Conservation (phyloP, 2,797 vertebrate species). For the Limnodromus scolopaceus region DNA sequence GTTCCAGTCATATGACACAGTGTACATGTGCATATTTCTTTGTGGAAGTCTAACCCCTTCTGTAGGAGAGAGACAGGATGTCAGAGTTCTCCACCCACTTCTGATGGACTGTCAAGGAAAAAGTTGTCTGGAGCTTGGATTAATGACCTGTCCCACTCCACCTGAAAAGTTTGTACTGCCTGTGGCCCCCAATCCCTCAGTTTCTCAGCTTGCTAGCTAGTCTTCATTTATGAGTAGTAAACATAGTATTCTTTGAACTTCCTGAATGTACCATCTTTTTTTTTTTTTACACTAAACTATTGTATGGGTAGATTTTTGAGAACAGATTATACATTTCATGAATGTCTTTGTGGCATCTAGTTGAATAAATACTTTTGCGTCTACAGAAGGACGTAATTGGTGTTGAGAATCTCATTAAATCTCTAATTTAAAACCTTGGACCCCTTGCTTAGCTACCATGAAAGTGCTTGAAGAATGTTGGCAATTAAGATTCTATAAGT, state of each 20-base stretch:
- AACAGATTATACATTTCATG: not conserved
- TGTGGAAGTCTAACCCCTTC: not conserved
- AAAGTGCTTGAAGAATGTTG: not conserved
- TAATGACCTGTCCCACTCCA: not conserved
- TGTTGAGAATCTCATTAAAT: not conserved
- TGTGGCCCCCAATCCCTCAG: not conserved
- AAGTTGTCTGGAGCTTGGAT: not conserved
- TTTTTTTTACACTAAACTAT: not conserved
- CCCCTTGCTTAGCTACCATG: not conserved
- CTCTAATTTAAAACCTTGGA: not conserved
- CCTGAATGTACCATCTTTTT: not conserved
- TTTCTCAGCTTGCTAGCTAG: not conserved
- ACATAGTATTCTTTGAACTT: not conserved
- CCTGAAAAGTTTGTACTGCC: not conserved
- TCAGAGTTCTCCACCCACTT: not conserved
- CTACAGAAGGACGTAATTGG: not conserved
- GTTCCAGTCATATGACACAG: not conserved
- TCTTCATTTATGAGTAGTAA: not conserved
- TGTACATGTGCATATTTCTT: not conserved
- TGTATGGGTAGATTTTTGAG: not conserved
- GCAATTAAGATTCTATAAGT: not conserved
- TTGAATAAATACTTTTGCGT: not conserved
- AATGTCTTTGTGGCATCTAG: not conserved
- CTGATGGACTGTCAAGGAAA: not conserved
- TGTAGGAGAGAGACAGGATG: not conserved